Percentiles rank a stretch among this genome's conserved stretches.
These are phyloP conservation scores for Prionace glauca DNA, from an alignment of 2,797 vertebrate species.

Conservation along the genomic window DNA sequence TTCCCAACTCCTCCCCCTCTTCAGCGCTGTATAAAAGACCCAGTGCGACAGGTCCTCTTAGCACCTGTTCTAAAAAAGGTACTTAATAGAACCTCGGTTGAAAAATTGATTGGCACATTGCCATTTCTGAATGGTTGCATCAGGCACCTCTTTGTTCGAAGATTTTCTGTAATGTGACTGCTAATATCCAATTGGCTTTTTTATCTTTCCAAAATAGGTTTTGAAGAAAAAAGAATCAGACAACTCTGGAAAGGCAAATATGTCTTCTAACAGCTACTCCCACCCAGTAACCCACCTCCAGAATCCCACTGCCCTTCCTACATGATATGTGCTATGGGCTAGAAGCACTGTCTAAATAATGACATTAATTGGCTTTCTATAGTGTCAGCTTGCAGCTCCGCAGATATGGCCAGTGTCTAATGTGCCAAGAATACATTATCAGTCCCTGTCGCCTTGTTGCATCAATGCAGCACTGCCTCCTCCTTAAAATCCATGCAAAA, in stretches of 20 bases:
- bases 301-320: not conserved
- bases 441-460: not conserved
- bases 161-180: not conserved
- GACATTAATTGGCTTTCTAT: not conserved
- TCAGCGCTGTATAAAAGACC: not conserved
- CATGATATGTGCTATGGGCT: not conserved
- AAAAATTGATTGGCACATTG: not conserved
- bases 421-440: not conserved
- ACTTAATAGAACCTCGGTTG: not conserved
- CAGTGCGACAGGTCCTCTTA: not conserved
- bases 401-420: not conserved
- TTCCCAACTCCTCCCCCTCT: not conserved
- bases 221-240: not conserved
- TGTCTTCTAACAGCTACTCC: not conserved
- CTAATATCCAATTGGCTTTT: not conserved
- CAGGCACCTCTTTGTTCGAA: not conserved
- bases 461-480: not conserved
- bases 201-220: not conserved
- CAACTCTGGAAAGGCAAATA: not conserved
- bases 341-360: not conserved
- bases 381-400: not conserved
- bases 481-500: not conserved
- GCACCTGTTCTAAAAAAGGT: not conserved
- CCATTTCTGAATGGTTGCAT: not conserved
- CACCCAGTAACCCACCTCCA: not conserved